Percentiles rank a stretch among this genome's conserved stretches.
These are phyloP conservation scores for Lacanobia oleracea DNA, from an alignment of 2,888 invertebrate species.

Conservation along the genomic window DNA sequence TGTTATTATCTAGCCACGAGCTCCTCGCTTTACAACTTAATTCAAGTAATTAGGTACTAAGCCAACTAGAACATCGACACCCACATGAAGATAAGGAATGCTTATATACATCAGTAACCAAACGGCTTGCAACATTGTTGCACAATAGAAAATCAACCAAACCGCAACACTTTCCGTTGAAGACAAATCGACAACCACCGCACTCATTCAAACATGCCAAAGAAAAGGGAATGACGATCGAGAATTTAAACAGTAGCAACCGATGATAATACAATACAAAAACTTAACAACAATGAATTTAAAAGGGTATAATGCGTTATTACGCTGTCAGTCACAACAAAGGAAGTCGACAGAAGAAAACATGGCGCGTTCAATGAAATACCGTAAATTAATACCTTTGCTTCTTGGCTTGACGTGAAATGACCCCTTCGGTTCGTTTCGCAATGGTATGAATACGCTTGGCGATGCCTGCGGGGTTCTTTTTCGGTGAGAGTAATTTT, in stretches of 20 bases:
- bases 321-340: slow-evolving; percentile 61
- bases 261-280: slow-evolving; percentile 50
- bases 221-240: slow-evolving; percentile 48
- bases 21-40: too few species aligned
- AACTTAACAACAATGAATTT: slow-evolving; percentile 57
- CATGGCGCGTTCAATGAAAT: slow-evolving; percentile 65
- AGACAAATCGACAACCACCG: slow-evolving; percentile 24
- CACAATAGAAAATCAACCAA: slow-evolving; percentile 24
- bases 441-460: slow-evolving; percentile 51
- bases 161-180: slow-evolving; percentile 34
- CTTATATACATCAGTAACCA: neutral
- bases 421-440: slow-evolving; percentile 65
- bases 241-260: slow-evolving; percentile 56
- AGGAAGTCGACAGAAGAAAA: slow-evolving; percentile 55
- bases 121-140: slow-evolving; percentile 18
- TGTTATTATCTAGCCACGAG: too few species aligned
- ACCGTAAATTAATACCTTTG: slow-evolving; percentile 75
- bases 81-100: neutral
- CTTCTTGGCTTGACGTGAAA: slow-evolving; percentile 65
- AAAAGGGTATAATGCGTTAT: slow-evolving; percentile 59
- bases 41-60: slow-evolving; percentile 3
- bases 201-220: slow-evolving; percentile 41
- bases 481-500: slow-evolving; percentile 49
- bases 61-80: neutral
- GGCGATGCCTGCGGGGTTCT: slow-evolving; percentile 54